These are phyloP conservation scores for Megalops cyprinoides DNA, from an alignment of 2,797 vertebrate species.

Conservation along the genomic window DNA sequence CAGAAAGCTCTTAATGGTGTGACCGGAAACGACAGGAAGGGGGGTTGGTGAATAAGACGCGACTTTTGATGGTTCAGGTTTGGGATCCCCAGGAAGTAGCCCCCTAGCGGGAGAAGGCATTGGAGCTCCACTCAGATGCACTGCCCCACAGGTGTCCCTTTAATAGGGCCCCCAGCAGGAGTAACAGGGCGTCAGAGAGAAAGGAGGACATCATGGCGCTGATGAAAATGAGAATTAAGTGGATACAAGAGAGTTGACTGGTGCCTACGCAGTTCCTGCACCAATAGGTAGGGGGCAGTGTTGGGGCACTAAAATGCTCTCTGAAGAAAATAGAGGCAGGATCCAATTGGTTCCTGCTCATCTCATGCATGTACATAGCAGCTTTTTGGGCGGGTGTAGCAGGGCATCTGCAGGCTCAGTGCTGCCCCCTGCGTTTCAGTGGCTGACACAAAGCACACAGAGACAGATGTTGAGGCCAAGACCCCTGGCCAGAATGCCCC, in stretches of 20 bases:
- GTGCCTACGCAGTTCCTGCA: background rate
- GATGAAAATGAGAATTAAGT: too few relatives aligned
- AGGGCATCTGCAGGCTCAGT: background rate
- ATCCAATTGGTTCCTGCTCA: background rate
- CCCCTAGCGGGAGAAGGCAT: background rate
- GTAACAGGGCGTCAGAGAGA: slow-evolving; percentile 1
- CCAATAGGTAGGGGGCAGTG: slow-evolving; percentile 15
- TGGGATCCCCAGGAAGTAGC: background rate
- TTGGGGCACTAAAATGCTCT: slow-evolving; percentile 7
- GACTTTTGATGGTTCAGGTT: background rate
- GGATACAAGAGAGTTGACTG: background rate
- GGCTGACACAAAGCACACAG: background rate
- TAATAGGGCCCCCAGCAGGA: slow-evolving; percentile 11
- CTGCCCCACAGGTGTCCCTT: background rate
- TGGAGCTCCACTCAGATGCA: background rate
- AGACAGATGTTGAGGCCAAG: background rate
- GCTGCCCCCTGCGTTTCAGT: background rate
- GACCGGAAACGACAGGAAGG: background rate
- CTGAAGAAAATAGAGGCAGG: background rate
- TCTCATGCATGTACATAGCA: background rate
- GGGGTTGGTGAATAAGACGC: background rate
- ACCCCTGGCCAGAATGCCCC: slow-evolving; percentile 1
- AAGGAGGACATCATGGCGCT: slow-evolving; percentile 19
- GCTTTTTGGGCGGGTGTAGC: background rate
- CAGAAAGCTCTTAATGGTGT: background rate